Percentiles rank a stretch among this genome's conserved stretches.
Evolutionary conservation across 1,140 invertebrate species (phyloP).

Genomic region (Micrasema minimum): DNA sequence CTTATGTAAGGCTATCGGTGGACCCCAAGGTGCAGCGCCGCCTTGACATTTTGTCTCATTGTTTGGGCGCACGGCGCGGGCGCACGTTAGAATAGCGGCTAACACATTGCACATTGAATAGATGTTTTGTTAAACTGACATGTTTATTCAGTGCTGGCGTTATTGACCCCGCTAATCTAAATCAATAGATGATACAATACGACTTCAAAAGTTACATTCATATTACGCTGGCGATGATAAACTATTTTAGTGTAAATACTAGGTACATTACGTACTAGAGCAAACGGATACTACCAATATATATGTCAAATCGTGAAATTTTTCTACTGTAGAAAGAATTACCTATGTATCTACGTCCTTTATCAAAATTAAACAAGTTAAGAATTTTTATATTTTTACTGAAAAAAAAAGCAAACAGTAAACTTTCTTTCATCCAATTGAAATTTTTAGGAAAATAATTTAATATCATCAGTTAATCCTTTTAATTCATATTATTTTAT

Average conservation of each 20-base stretch:
- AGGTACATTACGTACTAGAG: too few species aligned
- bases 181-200: constrained; percentile 17
- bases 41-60: constrained; percentile 36
- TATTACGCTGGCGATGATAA: not conserved
- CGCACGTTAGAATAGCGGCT: constrained; percentile 3
- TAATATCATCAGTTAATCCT: too few species aligned
- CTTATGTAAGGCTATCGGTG: constrained; percentile 18
- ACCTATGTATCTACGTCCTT: too few species aligned
- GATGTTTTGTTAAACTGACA: constrained; percentile 19
- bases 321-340: too few species aligned
- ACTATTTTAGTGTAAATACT: not conserved
- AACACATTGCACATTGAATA: constrained; percentile 24
- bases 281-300: too few species aligned
- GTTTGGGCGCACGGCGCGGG: constrained; percentile 4
- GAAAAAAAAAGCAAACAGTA: too few species aligned
- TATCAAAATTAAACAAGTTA: too few species aligned
- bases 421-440: too few species aligned
- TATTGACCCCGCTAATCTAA: constrained; percentile 38
- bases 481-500: too few species aligned
- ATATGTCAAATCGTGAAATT: too few species aligned
- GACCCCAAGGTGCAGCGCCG: constrained; percentile 13
- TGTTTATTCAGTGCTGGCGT: constrained; percentile 29
- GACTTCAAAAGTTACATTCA: not conserved
- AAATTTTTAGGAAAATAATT: too few species aligned
- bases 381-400: too few species aligned